Evolutionary conservation across 1,140 invertebrate species (phyloP), one percentile per base, ranked within the genome.

Genomic region (Drosophila equinoxialis): DNA sequence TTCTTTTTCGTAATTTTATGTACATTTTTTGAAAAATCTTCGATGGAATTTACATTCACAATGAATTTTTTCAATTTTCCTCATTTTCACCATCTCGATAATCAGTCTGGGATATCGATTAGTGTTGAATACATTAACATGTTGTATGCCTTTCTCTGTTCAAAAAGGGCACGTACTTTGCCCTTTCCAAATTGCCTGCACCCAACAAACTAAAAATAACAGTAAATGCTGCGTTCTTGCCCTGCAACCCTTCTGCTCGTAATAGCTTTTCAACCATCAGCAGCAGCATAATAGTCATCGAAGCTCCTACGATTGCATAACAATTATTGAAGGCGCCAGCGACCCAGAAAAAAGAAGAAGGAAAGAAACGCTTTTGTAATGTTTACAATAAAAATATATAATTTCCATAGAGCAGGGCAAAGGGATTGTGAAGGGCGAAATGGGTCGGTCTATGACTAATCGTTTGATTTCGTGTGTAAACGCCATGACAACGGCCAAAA

Each of bases 401-500:
- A 64, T 45, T 51, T 64, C 45, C 20, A 23, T 14, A 23, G 60
- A 39, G 11, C 20, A 13, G 20, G 23, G 10, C 17, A 11, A 11
- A 10, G 17, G 45, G 8, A 20, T 1, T 11, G 8, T 1, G 11
- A 6, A 23, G 7, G 45, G 20, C 7, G 17, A 7, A 8, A 14
- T 48, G 45, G 14, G 45, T 48, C 7, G 20, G 20, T 5, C 60
- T 58, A 76, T 78, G 81, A 79, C 72, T 83, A 83, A 83, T 83
- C 80, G 69, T 67, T 67, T 63, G 48, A 73, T 83, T 55, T 69
- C 72, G 76, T 83, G 80, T 79, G 54, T 74, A 68, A 76, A 10
- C 42, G 78, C 65, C 62, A 80, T 78, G 71, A 74, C 69, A 72
- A 65, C 41, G 30, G 58, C 70, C 65, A 67, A 68, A 63, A 37